These are phyloP conservation scores for Pithys albifrons DNA, from an alignment of 2,113 vertebrate genomes.

Conservation along the genomic window DNA sequence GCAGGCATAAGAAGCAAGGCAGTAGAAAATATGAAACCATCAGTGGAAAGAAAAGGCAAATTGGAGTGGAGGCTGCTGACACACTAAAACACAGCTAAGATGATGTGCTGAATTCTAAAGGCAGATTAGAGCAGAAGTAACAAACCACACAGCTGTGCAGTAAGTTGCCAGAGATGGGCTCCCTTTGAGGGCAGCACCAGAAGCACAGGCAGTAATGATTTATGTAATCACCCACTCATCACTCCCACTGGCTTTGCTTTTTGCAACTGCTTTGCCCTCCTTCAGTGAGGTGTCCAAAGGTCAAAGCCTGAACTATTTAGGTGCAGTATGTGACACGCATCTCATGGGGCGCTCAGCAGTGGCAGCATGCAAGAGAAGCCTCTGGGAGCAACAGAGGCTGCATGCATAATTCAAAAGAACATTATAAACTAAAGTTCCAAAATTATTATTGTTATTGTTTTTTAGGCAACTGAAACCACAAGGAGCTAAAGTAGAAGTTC, in stretches of 20 bases:
- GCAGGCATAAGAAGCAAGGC: not conserved
- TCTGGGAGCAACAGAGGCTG: not conserved
- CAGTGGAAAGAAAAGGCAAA: not conserved
- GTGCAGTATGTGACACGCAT: not conserved
- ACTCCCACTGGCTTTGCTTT: not conserved
- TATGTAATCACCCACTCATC: fast-evolving
- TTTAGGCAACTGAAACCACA: not conserved
- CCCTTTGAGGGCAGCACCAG: not conserved
- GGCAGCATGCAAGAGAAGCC: not conserved
- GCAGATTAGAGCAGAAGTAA: not conserved
- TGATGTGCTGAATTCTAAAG: not conserved
- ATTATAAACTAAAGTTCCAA: not conserved
- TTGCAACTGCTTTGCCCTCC: not conserved
- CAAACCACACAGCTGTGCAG: not conserved
- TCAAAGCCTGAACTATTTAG: not conserved
- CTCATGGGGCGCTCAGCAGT: not conserved
- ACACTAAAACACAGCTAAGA: not conserved
- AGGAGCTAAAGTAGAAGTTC: not conserved
- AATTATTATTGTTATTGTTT: not conserved
- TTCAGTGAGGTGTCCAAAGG: not conserved
- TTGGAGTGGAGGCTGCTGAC: not conserved
- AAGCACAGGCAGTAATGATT: not conserved
- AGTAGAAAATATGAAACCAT: not conserved
- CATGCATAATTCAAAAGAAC: not conserved
- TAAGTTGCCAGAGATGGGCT: not conserved